Evolutionary conservation across 2,888 invertebrate species (phyloP).

Genomic region (Cataglyphis albicans): DNA sequence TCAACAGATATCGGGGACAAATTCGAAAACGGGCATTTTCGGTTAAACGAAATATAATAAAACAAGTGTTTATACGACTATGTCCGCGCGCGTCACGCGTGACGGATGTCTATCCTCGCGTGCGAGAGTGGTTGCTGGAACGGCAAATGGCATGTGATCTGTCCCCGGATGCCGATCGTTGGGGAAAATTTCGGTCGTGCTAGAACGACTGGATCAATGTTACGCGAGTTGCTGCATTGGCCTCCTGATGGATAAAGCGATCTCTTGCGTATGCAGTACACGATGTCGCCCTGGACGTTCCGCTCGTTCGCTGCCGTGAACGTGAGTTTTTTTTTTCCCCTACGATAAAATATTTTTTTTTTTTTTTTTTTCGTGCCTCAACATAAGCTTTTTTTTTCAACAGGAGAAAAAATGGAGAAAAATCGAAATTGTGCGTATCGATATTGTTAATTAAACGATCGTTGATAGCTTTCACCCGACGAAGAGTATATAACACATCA

Average conservation of each 20-base stretch:
- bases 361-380: background rate
- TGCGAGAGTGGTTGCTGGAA: constrained; percentile 49
- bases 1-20: constrained; percentile 41
- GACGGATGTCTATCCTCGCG: constrained; percentile 40
- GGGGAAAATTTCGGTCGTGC: constrained; percentile 65
- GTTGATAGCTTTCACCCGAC: background rate
- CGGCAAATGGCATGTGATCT: constrained; percentile 67
- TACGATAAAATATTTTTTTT: background rate
- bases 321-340: background rate
- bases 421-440: background rate
- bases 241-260: constrained; percentile 41
- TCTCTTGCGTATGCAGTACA: constrained; percentile 42
- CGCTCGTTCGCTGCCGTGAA: constrained; percentile 1
- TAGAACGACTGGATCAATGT: constrained; percentile 68
- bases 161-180: constrained; percentile 71
- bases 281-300: constrained; percentile 33
- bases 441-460: background rate
- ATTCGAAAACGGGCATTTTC: constrained; percentile 46
- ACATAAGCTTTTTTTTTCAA: background rate
- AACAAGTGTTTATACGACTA: constrained; percentile 35
- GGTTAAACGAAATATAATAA: constrained; percentile 54
- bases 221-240: constrained; percentile 64
- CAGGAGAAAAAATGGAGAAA: background rate
- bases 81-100: constrained; percentile 21
- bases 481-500: background rate